A percentile compares a stretch with the other conserved stretches of the same genome.
Evolutionary conservation across 1,140 invertebrate genomes (phyloP).

Genomic region (Caenorhabditis briggsae): DNA sequence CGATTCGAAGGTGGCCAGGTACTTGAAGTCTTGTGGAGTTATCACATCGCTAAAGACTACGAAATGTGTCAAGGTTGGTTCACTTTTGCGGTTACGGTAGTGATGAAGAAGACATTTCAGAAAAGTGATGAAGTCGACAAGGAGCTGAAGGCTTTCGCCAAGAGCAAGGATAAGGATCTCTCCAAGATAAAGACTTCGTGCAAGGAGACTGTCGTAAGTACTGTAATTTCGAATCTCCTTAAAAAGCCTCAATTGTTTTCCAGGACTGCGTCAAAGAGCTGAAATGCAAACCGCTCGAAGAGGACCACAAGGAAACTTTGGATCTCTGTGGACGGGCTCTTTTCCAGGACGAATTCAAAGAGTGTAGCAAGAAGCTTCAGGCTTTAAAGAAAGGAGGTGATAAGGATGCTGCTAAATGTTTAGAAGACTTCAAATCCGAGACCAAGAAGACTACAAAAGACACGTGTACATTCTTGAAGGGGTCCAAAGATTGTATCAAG

Average conservation of each 20-base stretch:
- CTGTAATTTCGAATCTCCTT: background rate
- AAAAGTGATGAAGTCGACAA: constrained; percentile 38
- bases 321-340: constrained; percentile 29
- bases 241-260: background rate
- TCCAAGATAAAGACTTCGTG: constrained; percentile 16
- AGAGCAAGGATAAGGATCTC: constrained; percentile 32
- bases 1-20: constrained; percentile 26
- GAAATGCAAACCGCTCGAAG: constrained; percentile 47
- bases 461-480: constrained; percentile 36
- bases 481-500: constrained; percentile 39
- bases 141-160: constrained; percentile 36
- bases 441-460: constrained; percentile 30
- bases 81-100: background rate
- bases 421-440: constrained; percentile 38
- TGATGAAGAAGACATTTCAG: background rate
- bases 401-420: constrained; percentile 30
- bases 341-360: constrained; percentile 43
- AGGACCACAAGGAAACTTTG: constrained; percentile 30
- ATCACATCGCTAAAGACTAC: constrained; percentile 28
- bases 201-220: constrained; percentile 12
- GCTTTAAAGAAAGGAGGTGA: constrained; percentile 19
- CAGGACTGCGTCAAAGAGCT: constrained; percentile 48
- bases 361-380: constrained; percentile 26
- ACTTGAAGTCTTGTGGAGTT: constrained; percentile 48
- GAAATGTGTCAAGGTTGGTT: constrained; percentile 31